Evolutionary conservation across 2,888 invertebrate genomes (phyloP).

Genomic region (Oscheius sp.): DNA sequence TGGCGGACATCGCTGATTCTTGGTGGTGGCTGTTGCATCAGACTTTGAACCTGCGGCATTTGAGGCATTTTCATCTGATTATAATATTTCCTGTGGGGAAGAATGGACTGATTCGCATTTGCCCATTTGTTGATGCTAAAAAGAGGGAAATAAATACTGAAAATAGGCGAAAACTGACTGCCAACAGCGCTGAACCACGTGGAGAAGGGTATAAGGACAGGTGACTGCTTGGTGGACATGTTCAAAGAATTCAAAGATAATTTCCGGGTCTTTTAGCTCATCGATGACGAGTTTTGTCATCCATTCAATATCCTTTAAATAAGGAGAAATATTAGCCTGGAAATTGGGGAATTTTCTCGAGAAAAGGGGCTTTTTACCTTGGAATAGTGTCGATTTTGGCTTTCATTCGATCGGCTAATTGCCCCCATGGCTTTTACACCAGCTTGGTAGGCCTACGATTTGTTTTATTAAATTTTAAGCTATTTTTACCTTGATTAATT

Average conservation of each 20-base stretch:
- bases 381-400: neutral
- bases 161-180: conserved; percentile 37
- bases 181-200: conserved; percentile 37
- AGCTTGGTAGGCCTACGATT: neutral
- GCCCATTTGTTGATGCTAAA: neutral
- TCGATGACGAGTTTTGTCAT: conserved; percentile 2
- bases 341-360: conserved; percentile 29
- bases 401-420: conserved; percentile 28
- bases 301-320: conserved; percentile 17
- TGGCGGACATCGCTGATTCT: neutral
- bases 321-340: conserved; percentile 12
- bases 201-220: conserved; percentile 43
- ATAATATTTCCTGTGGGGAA: neutral
- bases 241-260: conserved; percentile 34
- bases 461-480: no score
- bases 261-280: conserved; percentile 28
- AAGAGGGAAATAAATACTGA: neutral
- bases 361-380: neutral
- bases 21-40: conserved; percentile 1
- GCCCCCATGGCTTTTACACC: neutral
- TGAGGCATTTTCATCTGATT: neutral
- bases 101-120: no score
- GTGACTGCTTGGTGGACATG: conserved; percentile 37
- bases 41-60: neutral
- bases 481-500: neutral